Evolutionary conservation across 2,113 vertebrate genomes (phyloP).

Genomic region (Elachura formosa): DNA sequence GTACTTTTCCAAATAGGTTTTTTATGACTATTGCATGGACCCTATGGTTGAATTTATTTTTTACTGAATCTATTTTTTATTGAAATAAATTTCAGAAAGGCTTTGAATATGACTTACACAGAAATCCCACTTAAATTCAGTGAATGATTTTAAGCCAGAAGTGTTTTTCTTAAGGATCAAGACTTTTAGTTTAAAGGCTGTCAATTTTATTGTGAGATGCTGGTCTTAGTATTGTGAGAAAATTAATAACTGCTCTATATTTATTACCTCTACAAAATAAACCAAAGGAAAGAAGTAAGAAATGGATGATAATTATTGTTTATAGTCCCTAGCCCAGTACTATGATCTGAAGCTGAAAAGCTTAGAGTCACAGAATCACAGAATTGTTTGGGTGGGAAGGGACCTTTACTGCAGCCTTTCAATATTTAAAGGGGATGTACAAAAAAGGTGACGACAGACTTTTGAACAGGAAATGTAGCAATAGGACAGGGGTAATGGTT

Average conservation of each 20-base stretch:
- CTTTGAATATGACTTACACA: background rate
- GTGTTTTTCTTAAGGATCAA: background rate
- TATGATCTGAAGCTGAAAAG: background rate
- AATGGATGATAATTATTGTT: background rate
- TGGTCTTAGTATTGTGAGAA: background rate
- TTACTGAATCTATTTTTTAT: background rate
- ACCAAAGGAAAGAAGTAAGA: background rate
- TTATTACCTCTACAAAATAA: background rate
- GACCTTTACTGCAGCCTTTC: background rate
- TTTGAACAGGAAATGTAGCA: background rate
- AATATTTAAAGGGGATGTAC: background rate
- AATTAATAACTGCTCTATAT: background rate
- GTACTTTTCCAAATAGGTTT: background rate
- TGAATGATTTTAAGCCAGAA: background rate
- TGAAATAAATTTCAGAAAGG: background rate
- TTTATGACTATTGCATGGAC: background rate
- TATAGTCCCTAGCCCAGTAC: background rate
- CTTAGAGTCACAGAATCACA: background rate
- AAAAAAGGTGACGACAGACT: background rate
- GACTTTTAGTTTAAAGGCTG: background rate
- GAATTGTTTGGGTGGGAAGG: background rate
- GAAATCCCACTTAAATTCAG: background rate
- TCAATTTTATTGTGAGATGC: background rate
- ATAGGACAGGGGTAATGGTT: background rate
- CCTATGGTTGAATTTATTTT: background rate